Evolutionary conservation across 2,113 vertebrate genomes (phyloP).

Genomic region (Microcebus lehilahytsara): DNA sequence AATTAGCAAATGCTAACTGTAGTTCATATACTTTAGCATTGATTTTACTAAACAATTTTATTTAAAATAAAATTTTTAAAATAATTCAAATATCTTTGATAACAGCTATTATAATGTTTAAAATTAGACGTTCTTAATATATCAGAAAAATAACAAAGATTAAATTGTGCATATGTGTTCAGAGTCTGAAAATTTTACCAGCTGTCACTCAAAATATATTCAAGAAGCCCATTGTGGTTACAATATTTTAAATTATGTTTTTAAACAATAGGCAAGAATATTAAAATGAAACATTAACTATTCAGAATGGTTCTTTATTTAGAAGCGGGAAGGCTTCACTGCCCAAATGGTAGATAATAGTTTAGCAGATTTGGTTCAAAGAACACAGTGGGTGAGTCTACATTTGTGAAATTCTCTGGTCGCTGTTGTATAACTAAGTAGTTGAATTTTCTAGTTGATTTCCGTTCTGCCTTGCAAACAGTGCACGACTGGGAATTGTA

Average conservation of each 20-base stretch:
- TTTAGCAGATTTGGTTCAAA: slow-evolving; percentile 82
- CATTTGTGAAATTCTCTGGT: slow-evolving; percentile 77
- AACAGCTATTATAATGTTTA: not conserved
- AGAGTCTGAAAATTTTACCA: slow-evolving; percentile 61
- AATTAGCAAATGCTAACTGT: not conserved
- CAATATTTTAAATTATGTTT: slow-evolving; percentile 75
- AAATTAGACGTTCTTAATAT: slow-evolving; percentile 9
- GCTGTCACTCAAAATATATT: slow-evolving; percentile 76
- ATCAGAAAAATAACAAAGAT: not conserved
- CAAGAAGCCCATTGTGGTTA: slow-evolving; percentile 76
- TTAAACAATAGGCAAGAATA: slow-evolving; percentile 80
- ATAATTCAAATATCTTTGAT: not conserved
- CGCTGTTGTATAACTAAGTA: slow-evolving; percentile 85
- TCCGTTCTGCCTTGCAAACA: slow-evolving; percentile 72
- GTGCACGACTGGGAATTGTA: slow-evolving; percentile 81
- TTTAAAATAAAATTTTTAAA: not conserved
- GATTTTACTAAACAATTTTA: not conserved
- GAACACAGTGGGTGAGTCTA: slow-evolving; percentile 78
- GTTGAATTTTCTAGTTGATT: slow-evolving; percentile 82
- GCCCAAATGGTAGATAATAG: slow-evolving; percentile 80
- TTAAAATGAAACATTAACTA: slow-evolving; percentile 84
- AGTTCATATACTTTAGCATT: not conserved
- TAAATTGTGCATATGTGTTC: slow-evolving; percentile 29
- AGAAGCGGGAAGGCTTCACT: slow-evolving; percentile 77
- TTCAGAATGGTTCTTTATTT: slow-evolving; percentile 80